A percentile compares a stretch with the other conserved stretches of the same genome.
phyloP scores from a whole-genome alignment of 2,113 vertebrate genomes.

The Megaceryle maxima region DNA sequence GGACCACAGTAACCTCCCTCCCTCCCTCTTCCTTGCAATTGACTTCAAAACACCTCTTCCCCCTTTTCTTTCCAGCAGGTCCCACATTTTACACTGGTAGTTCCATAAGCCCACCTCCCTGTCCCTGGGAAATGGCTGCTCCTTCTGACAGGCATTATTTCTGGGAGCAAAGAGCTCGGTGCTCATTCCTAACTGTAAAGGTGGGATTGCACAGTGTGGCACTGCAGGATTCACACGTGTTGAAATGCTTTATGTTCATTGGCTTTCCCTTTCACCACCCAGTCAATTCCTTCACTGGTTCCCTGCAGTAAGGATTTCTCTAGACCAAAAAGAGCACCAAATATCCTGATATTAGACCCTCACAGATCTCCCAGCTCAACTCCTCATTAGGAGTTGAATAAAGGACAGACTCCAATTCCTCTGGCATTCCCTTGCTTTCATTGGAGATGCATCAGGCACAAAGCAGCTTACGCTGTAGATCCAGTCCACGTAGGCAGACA shows the following conservation, averaged over 20 bases:
- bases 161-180: neutral
- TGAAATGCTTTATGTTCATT: neutral
- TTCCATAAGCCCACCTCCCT: neutral
- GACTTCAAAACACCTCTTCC: neutral
- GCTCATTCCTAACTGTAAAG: neutral
- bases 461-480: constrained; percentile 53
- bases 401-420: neutral
- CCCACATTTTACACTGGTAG: neutral
- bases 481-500: constrained; percentile 70
- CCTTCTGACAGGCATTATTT: neutral
- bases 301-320: neutral
- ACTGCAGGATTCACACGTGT: neutral
- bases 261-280: neutral
- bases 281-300: neutral
- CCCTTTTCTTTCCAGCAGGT: neutral
- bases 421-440: neutral
- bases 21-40: neutral
- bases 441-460: neutral
- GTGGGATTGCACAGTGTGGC: neutral
- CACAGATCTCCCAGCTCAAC: neutral
- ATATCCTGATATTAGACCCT: neutral
- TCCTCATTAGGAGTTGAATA: neutral
- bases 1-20: neutral
- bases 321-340: neutral
- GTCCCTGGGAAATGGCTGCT: neutral